Evolutionary conservation across 2,888 invertebrate species (phyloP).

Genomic region (Volucella inanis): DNA sequence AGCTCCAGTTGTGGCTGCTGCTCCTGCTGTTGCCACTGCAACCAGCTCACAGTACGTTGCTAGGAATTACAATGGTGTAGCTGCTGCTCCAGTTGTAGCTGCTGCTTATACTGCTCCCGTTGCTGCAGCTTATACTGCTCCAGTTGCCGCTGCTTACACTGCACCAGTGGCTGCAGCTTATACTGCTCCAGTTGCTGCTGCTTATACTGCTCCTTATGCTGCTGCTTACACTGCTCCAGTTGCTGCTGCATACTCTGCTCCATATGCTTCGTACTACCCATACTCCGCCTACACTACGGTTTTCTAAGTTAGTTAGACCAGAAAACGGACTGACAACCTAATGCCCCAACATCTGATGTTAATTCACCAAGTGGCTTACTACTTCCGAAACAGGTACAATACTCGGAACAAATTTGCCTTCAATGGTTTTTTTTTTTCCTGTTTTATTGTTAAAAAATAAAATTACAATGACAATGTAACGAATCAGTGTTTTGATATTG

Average conservation of each 20-base stretch:
- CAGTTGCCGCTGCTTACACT: constrained; percentile 76
- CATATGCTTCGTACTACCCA: constrained; percentile 73
- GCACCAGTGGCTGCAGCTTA: constrained; percentile 78
- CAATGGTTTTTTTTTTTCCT: constrained; percentile 41
- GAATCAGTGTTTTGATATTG: not conserved
- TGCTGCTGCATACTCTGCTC: constrained; percentile 72
- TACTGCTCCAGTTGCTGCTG: constrained; percentile 72
- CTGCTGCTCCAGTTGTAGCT: constrained; percentile 81
- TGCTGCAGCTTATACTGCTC: constrained; percentile 77
- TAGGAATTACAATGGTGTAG: constrained; percentile 85
- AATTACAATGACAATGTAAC: constrained; percentile 34
- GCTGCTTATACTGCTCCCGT: constrained; percentile 78
- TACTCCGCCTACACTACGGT: constrained; percentile 78
- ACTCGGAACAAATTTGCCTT: constrained; percentile 14
- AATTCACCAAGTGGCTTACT: constrained; percentile 28
- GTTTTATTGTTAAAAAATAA: constrained; percentile 61
- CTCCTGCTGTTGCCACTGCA: constrained; percentile 84
- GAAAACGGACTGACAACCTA: constrained; percentile 42
- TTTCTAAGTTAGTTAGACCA: constrained; percentile 71
- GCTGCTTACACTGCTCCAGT: constrained; percentile 77
- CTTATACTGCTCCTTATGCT: constrained; percentile 78
- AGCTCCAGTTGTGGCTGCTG: constrained; percentile 78
- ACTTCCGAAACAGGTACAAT: constrained; percentile 6
- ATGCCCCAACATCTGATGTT: constrained; percentile 51
- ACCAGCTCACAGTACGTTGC: constrained; percentile 86